Evolutionary conservation across 1,140 invertebrate genomes (phyloP).

Genomic region (Zaprionus camerounensis): DNA sequence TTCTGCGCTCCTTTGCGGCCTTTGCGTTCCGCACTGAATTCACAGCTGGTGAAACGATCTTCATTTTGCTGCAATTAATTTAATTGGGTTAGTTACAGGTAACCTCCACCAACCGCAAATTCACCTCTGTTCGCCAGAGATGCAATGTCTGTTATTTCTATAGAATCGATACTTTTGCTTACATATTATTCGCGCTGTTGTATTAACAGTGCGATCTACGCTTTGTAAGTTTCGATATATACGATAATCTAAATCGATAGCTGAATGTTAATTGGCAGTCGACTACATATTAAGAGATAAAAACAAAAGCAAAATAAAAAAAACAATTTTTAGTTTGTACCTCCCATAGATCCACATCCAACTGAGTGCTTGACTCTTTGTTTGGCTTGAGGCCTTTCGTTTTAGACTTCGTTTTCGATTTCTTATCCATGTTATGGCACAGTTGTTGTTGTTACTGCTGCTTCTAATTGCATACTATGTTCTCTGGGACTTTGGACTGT

Average conservation of each 20-base stretch:
- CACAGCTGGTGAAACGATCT: constrained; percentile 66
- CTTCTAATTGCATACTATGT: constrained; percentile 49
- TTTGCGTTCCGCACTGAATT: constrained; percentile 46
- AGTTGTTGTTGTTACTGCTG: constrained; percentile 36
- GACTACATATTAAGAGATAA: neutral
- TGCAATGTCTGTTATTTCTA: neutral
- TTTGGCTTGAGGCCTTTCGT: constrained; percentile 66
- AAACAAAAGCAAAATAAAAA: neutral
- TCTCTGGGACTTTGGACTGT: constrained; percentile 1
- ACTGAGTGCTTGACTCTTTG: constrained; percentile 68
- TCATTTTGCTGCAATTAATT: constrained; percentile 66
- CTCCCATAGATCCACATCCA: constrained; percentile 76
- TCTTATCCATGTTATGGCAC: constrained; percentile 54
- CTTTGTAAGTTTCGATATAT: neutral
- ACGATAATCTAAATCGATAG: neutral
- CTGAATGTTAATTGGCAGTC: neutral
- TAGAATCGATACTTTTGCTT: neutral
- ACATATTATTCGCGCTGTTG: neutral
- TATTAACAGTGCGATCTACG: neutral
- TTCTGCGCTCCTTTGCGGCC: constrained; percentile 51
- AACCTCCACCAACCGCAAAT: neutral
- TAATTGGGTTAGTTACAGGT: neutral
- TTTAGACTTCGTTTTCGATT: constrained; percentile 61
- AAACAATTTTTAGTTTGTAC: constrained; percentile 33
- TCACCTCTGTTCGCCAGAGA: neutral